Conservation (phyloP, 2,888 invertebrate genomes). For the Ichneumon xanthorius region DNA sequence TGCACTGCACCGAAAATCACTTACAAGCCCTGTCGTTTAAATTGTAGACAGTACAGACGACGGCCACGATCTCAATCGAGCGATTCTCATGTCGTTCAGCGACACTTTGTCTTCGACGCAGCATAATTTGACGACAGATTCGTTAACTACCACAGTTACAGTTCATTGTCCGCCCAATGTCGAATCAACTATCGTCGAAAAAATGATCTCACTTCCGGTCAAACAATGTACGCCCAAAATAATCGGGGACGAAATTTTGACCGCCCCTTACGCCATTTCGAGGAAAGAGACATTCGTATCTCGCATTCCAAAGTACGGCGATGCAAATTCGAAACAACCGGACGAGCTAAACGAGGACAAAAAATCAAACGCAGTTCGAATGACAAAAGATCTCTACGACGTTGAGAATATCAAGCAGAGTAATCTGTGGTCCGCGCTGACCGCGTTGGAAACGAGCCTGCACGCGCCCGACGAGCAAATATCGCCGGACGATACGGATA, state of each 20-base stretch:
- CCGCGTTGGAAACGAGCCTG: neutral
- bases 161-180: neutral
- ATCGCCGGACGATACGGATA: neutral
- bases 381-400: neutral
- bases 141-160: neutral
- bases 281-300: neutral
- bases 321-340: neutral
- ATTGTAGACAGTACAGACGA: conserved; percentile 6
- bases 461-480: neutral
- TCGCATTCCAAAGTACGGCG: neutral
- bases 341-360: neutral
- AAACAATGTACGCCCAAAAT: neutral
- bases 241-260: neutral
- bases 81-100: neutral
- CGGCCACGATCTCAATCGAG: neutral
- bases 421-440: conserved; percentile 22
- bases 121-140: too few relatives aligned
- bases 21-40: neutral
- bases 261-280: neutral
- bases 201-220: too few relatives aligned
- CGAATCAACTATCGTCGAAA: neutral
- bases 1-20: neutral
- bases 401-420: conserved; percentile 1
- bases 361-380: neutral
- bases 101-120: neutral